These are phyloP conservation scores for Taeniopygia guttata DNA, from an alignment of 2,797 vertebrate genomes.

Conservation along the genomic window DNA sequence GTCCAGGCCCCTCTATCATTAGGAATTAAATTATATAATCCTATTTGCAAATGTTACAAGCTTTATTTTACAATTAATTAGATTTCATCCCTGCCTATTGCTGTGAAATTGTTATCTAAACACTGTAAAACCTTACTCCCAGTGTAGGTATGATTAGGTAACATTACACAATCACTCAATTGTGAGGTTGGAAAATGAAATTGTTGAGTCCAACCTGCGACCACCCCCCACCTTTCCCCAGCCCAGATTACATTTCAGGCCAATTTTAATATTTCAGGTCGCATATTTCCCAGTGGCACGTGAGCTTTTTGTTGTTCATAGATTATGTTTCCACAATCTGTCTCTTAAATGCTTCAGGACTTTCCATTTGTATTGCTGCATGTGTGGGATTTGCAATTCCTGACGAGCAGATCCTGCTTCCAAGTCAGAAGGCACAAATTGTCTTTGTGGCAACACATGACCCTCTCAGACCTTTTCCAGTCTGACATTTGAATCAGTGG, in stretches of 20 bases:
- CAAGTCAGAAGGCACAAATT: neutral
- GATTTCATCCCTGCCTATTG: neutral
- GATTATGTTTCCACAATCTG: neutral
- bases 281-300: neutral
- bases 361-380: neutral
- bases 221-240: neutral
- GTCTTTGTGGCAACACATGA: neutral
- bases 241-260: neutral
- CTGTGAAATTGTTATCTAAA: neutral
- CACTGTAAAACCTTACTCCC: neutral
- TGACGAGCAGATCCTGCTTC: neutral
- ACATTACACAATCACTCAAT: neutral
- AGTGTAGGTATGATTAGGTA: neutral
- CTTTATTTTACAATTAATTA: conserved; percentile 42
- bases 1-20: neutral
- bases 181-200: neutral
- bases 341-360: neutral
- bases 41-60: conserved; percentile 18
- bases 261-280: neutral
- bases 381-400: neutral
- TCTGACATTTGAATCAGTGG: neutral
- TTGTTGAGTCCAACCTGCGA: neutral
- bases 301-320: neutral
- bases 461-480: neutral
- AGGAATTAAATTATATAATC: conserved; percentile 24